Evolutionary conservation across 2,797 vertebrate genomes (phyloP), one percentile per base, ranked within the genome.

Genomic region (Alcedo quadribrachys): DNA sequence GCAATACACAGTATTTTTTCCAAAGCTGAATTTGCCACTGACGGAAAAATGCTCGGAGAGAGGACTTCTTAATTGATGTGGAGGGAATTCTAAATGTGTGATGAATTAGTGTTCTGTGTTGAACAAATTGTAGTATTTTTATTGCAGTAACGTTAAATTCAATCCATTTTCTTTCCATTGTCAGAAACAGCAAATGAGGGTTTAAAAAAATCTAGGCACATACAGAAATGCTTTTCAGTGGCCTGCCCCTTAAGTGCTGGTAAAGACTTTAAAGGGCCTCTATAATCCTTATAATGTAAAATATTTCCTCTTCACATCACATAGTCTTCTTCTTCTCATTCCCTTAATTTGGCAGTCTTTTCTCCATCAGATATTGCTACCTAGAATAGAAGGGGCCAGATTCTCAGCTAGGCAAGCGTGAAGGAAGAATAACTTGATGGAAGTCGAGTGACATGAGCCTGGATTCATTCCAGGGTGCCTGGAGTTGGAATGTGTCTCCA

Each of bases 401-500:
- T 88, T 91, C 90, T 92, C 70, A 77, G 42, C 46, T 65, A 81
- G 68, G 53, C 81, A 89, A 81, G 54, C 5, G 2, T 82, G 84
- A 89, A 90, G 80, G 90, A 92, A 90, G 61, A 86, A 87, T 80
- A 87, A 75, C 54, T 87, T 87, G 14, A 81, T 12, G 87, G 78
- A 92, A 96, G 85, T 55, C 83, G 37, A 85, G 17, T 94, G 54
- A 51, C 69, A 87, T 87, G 86, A 83, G 58, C 62, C 79, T 93
- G 93, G 83, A 55, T 62, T 92, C 7, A 3, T 83, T 89, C 94
- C 86, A 91, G 69, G 5, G 32, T 92, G 92, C 90, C 84, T 2
- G 3, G 66, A 92, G 67, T 6, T 80, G 90, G 90, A 94, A 91
- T 82, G 91, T 85, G 50, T 75, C 70, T 87, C 83, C 62, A 55